Evolutionary conservation across 2,113 vertebrate species (phyloP).

Genomic region (Rhinogobius similis): DNA sequence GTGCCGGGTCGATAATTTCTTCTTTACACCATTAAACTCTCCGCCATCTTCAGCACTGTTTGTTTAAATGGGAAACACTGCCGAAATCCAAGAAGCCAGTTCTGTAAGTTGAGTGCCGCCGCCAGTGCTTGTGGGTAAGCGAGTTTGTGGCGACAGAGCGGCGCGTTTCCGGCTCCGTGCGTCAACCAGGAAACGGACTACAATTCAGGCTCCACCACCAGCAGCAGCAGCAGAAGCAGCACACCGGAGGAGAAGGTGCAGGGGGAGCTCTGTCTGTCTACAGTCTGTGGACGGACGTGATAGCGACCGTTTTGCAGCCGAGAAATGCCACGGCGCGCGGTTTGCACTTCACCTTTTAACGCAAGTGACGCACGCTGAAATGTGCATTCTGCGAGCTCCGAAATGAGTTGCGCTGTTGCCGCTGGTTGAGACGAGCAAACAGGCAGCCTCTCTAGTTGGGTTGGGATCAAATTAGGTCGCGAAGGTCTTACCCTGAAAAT

Average conservation of each 20-base stretch:
- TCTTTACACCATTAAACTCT: slow-evolving; percentile 78
- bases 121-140: slow-evolving; percentile 69
- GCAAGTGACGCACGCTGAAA: slow-evolving; percentile 29
- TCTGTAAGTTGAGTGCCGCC: slow-evolving; percentile 70
- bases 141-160: slow-evolving; percentile 32
- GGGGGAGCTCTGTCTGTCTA: slow-evolving; percentile 49
- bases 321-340: slow-evolving; percentile 44
- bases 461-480: slow-evolving; percentile 29
- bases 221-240: slow-evolving; percentile 16
- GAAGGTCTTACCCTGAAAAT: slow-evolving; percentile 16
- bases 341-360: slow-evolving; percentile 48
- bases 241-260: slow-evolving; percentile 12
- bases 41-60: slow-evolving; percentile 84
- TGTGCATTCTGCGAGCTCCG: slow-evolving; percentile 20
- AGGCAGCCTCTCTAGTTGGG: slow-evolving; percentile 14
- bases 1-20: slow-evolving; percentile 67
- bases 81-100: slow-evolving; percentile 78
- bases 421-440: background rate
- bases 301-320: slow-evolving; percentile 43
- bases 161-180: background rate
- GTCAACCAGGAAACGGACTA: slow-evolving; percentile 66
- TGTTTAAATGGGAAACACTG: slow-evolving; percentile 85
- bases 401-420: background rate
- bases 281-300: slow-evolving; percentile 63
- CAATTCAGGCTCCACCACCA: slow-evolving; percentile 60